phyloP scores from a whole-genome alignment of 2,797 vertebrate genomes.

The Enoplosus armatus region DNA sequence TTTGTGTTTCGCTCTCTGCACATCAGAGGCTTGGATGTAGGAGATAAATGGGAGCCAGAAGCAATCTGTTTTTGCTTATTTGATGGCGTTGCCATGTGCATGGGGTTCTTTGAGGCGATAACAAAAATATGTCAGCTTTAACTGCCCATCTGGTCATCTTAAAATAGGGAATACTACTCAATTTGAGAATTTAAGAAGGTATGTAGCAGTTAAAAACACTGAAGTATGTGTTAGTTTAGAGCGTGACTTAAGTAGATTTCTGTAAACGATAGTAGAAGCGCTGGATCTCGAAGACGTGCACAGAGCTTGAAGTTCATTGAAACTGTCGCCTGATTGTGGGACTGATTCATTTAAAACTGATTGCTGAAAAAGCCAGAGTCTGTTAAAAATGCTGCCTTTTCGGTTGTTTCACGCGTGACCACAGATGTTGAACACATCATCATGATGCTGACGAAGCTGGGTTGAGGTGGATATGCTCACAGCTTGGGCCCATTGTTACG shows the following conservation, averaged over 20 bases:
- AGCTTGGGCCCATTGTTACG: conserved; percentile 1
- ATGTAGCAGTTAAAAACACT: conserved; percentile 35
- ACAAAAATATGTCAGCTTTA: conserved; percentile 68
- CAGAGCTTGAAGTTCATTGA: conserved; percentile 8
- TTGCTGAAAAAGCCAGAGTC: not conserved
- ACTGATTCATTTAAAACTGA: conserved; percentile 8
- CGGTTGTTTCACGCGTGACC: not conserved
- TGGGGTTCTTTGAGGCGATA: conserved; percentile 62
- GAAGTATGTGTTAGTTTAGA: conserved; percentile 34
- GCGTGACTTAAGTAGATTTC: not conserved
- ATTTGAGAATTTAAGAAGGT: conserved; percentile 47
- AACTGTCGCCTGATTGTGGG: not conserved
- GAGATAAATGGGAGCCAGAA: conserved; percentile 30
- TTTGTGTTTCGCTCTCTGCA: conserved; percentile 23
- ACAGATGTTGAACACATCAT: conserved; percentile 28
- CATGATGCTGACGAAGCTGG: conserved; percentile 21
- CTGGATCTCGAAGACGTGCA: not conserved
- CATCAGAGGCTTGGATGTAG: conserved; percentile 21
- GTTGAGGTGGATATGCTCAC: conserved; percentile 3
- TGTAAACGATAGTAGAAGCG: conserved; percentile 24
- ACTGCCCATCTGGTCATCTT: conserved; percentile 70
- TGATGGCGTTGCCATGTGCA: conserved; percentile 58
- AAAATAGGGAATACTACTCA: conserved; percentile 45
- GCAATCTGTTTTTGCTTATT: conserved; percentile 68
- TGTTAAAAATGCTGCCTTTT: not conserved